A percentile compares a stretch with the other conserved stretches of the same genome.
phyloP scores from a whole-genome alignment of 2,888 invertebrate genomes.

The Caenorhabditis plicata region DNA sequence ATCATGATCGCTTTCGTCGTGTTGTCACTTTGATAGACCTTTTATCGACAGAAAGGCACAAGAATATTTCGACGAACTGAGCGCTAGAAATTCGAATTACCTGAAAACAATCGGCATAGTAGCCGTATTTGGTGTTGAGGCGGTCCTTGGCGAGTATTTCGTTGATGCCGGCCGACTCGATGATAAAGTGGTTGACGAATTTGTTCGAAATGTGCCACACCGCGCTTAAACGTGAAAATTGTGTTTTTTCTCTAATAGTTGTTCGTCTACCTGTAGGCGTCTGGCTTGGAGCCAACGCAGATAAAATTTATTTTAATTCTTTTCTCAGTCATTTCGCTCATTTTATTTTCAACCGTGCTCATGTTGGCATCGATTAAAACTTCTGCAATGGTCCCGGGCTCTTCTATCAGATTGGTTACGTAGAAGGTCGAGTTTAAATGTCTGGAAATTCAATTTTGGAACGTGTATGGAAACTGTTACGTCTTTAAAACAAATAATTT shows the following conservation, averaged over 20 bases:
- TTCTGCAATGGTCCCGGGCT: conserved; percentile 19
- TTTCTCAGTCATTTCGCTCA: conserved; percentile 29
- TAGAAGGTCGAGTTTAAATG: conserved; percentile 31
- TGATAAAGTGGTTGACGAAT: conserved; percentile 42
- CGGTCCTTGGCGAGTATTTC: conserved; percentile 34
- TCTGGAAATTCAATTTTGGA: conserved; percentile 4
- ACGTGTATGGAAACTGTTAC: too few species aligned
- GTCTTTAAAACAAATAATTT: too few species aligned
- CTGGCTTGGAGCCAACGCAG: conserved; percentile 32
- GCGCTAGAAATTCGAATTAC: too few species aligned
- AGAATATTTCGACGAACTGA: neutral
- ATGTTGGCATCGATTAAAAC: conserved; percentile 32
- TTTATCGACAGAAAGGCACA: neutral
- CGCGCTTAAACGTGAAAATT: conserved; percentile 21
- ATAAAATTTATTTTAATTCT: conserved; percentile 34
- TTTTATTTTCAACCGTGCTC: conserved; percentile 27
- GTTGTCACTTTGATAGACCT: conserved; percentile 27
- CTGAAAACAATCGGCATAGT: conserved; percentile 46
- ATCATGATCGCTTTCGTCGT: conserved; percentile 34
- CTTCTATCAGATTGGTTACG: conserved; percentile 14
- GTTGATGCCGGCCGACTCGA: conserved; percentile 30
- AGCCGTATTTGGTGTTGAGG: conserved; percentile 32
- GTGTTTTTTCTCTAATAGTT: neutral
- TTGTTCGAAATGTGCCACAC: conserved; percentile 37
- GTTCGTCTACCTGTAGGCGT: conserved; percentile 25